Base-by-base conservation (phyloP, 2,888 invertebrate species). In the Imbricaverruca yamaguchii region DNA sequence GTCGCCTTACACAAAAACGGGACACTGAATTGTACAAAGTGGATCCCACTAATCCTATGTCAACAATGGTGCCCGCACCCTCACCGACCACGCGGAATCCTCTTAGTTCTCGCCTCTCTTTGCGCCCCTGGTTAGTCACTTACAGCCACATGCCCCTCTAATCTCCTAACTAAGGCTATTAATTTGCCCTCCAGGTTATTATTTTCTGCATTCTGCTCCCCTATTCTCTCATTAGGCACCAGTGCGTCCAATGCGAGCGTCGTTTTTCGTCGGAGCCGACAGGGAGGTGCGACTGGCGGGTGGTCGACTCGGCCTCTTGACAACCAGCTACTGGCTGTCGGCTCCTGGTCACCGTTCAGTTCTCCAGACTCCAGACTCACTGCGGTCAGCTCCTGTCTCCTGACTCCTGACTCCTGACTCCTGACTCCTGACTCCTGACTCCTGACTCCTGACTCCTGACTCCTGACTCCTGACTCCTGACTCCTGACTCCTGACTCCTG, bases 111-210 rank as follows among this genome's bases (percentile, higher is more conserved):
- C 39, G 53, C 74, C 53, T 25, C 74, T 53, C 74, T 21, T 18
- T 25, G 53, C 39, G 53, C 53, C 74, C 74, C 53, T 39, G 23
- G 74, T 74, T 74, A 74, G 74, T 53, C 74, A 74, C 74, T 74
- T 74, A 74, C 74, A 74, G 74, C 74, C 74, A 13, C 74, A 74
- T 18, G 39, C 15, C 74, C 53, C 74, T 18, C 74, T 74, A 53
- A 74, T 74, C 74, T 10, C 53, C 74, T 53, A 53, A 53, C 74
- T 74, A 74, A 74, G 74, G 74, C 74, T 53, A 74, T 74, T 74
- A 74, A 74, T 74, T 39, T 74, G 74, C 74, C 74, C 74, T 74
- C 53, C 18, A 15, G 74, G 74, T 74, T 74, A 74, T 74, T 74
- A 74, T 74, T 74, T 74, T 53, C 53, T 53, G 53, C 53, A 39